These are phyloP conservation scores for Caloenas nicobarica DNA, from an alignment of 2,113 vertebrate genomes.

Conservation along the genomic window DNA sequence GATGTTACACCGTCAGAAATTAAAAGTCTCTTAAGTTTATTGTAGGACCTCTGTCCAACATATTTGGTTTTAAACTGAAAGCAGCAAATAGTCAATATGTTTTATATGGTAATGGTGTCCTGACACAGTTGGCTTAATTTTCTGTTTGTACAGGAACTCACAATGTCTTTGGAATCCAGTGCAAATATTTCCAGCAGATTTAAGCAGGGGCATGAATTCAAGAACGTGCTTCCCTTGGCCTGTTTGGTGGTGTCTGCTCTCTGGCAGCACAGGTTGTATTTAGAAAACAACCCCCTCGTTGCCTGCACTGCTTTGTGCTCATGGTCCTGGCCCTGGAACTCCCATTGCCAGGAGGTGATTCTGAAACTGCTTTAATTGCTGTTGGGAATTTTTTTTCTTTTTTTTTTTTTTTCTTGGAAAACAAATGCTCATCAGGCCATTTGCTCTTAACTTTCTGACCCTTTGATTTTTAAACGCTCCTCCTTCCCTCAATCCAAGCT, in stretches of 20 bases:
- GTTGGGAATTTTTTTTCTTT: neutral
- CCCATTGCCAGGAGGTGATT: neutral
- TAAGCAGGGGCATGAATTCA: neutral
- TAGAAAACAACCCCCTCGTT: neutral
- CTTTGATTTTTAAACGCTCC: neutral
- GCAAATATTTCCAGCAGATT: neutral
- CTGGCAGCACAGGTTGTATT: neutral
- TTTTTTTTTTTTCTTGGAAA: neutral
- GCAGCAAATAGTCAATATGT: neutral
- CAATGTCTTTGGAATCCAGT: neutral
- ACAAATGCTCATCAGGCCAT: conserved; percentile 20
- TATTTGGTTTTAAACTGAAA: neutral
- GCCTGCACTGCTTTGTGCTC: neutral
- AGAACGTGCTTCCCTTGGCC: neutral
- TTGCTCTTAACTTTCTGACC: conserved; percentile 42
- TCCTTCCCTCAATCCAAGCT: neutral
- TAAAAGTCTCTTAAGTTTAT: neutral
- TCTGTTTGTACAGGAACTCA: neutral
- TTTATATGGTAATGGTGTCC: neutral
- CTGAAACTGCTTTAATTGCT: neutral
- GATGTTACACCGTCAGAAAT: neutral
- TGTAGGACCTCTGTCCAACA: neutral
- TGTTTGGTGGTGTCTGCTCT: neutral
- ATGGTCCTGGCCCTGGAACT: neutral
- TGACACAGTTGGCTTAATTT: neutral